Base-by-base conservation (phyloP, 2,888 invertebrate species). In the Euphydryas editha region DNA sequence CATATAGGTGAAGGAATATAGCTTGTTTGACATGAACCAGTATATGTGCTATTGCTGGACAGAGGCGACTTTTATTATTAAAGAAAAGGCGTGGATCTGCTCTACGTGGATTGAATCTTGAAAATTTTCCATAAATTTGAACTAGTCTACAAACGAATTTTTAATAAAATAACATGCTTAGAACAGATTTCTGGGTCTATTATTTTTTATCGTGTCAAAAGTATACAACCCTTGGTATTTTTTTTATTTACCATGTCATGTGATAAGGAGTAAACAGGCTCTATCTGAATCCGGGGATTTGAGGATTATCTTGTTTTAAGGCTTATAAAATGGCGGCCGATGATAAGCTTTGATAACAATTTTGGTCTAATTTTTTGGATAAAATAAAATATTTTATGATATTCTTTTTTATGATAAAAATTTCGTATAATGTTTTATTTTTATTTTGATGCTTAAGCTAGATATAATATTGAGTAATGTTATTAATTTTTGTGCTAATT, bases 301-400 rank as follows among this genome's bases (percentile, higher is more conserved):
- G 49, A 44, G 59, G 64, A 64, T 64, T 59, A 64, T 64, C 63
- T 51, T 30, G 44, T 58, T 64, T 42, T 58, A 58, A 20, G 44
- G 64, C 58, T 64, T 64, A 64, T 37, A 44, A 64, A 64, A 64
- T 59, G 42, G 51, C 56, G 56, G 62, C 24, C 58, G 49, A 21
- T 44, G 58, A 64, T 64, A 64, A 64, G 59, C 39, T n/a, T 3
- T 59, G 64, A 64, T 59, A 59, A 64, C 18, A 44, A 64, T 42
- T 10, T 36, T 36, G 54, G 36, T 54, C 5, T 2, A 54, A 17
- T 54, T 54, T n/a, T 36, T 54, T 36, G 7, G 3, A 17, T 10
- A 3, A 7, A 36, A 54, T n/a, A 30, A 15, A 36, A 10, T 30
- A 20, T 49, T 15, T 21, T 17, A 8, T 7, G 8, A 24, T 21